A percentile compares a stretch with the other conserved stretches of the same genome.
Evolutionary conservation across 1,140 invertebrate genomes (phyloP).

Genomic region (Luehdorfia chinensis): DNA sequence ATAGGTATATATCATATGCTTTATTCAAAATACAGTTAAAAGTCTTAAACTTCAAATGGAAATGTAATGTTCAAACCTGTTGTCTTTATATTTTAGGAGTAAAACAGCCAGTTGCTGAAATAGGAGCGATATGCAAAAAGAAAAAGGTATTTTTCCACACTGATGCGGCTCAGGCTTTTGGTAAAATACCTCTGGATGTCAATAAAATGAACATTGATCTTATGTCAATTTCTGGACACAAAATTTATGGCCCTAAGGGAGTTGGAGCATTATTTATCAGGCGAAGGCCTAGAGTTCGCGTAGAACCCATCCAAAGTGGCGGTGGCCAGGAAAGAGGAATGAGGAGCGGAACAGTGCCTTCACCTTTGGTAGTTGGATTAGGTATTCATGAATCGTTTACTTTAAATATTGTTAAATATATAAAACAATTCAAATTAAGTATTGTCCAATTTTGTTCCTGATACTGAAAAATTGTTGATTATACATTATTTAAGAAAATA

Average conservation of each 20-base stretch:
- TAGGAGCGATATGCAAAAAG: slow-evolving; percentile 86
- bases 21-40: too few species aligned
- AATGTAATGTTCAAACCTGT: too few species aligned
- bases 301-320: slow-evolving; percentile 97
- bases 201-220: slow-evolving; percentile 98
- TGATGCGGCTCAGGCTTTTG: slow-evolving; percentile 98
- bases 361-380: slow-evolving; percentile 94
- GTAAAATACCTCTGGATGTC: slow-evolving; percentile 96
- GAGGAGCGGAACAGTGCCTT: slow-evolving; percentile 97
- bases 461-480: too few species aligned
- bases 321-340: slow-evolving; percentile 98
- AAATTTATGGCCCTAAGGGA: slow-evolving; percentile 99
- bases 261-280: slow-evolving; percentile 97
- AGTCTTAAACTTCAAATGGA: too few species aligned
- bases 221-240: slow-evolving; percentile 99
- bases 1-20: too few species aligned
- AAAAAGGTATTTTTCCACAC: slow-evolving; percentile 96
- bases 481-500: too few species aligned
- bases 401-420: too few species aligned
- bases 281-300: slow-evolving; percentile 93
- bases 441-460: too few species aligned
- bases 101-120: slow-evolving; percentile 94
- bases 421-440: too few species aligned
- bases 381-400: too few species aligned
- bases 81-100: slow-evolving; percentile 79